These are phyloP conservation scores for Channallabes apus DNA, from an alignment of 2,797 vertebrate species.

Conservation along the genomic window DNA sequence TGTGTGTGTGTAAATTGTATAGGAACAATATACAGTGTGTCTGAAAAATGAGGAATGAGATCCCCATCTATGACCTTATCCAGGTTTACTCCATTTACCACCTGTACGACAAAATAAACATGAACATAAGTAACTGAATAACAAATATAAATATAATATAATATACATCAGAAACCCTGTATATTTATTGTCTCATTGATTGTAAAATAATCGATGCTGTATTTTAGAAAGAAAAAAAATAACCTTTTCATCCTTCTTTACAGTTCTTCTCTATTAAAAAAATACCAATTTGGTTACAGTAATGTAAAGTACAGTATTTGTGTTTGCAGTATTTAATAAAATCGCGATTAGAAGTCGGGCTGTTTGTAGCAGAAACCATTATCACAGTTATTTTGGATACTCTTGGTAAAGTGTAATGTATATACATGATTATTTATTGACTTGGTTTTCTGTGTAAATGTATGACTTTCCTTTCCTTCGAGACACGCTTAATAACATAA, in stretches of 20 bases:
- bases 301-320: too few relatives aligned
- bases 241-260: not conserved
- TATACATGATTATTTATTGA: too few relatives aligned
- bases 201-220: not conserved
- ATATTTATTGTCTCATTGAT: not conserved
- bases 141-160: not conserved
- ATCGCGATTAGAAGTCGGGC: too few relatives aligned
- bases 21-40: not conserved
- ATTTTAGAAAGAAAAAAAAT: not conserved
- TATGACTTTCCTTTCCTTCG: too few relatives aligned
- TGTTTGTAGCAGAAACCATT: too few relatives aligned
- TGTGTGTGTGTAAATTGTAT: not conserved
- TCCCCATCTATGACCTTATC: not conserved
- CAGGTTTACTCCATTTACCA: not conserved
- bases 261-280: too few relatives aligned
- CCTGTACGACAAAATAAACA: not conserved
- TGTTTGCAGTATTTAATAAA: too few relatives aligned
- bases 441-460: too few relatives aligned
- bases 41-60: not conserved
- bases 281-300: too few relatives aligned
- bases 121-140: not conserved
- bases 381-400: too few relatives aligned
- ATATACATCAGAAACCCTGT: not conserved
- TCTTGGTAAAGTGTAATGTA: too few relatives aligned
- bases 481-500: too few relatives aligned